Evolutionary conservation across 1,140 invertebrate genomes (phyloP).

Genomic region (Cecropterus lyciades): DNA sequence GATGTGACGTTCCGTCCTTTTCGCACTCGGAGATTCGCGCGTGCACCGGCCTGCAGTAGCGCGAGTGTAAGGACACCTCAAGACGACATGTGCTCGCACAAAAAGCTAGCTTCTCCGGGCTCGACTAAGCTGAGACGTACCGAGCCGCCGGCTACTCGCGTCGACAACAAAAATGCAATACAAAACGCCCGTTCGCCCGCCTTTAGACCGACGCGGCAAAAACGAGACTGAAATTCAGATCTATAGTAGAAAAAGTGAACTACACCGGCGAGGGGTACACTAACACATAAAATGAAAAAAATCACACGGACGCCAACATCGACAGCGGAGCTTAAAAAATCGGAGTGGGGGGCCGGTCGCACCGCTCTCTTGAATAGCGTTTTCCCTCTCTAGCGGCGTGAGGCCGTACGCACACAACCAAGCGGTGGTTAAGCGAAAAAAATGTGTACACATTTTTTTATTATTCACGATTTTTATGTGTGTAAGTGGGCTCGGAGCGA

Average conservation of each 20-base stretch:
- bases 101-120: slow-evolving; percentile 63
- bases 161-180: slow-evolving; percentile 75
- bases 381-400: slow-evolving; percentile 71
- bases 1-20: slow-evolving; percentile 62
- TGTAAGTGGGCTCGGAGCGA: slow-evolving; percentile 80
- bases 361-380: slow-evolving; percentile 53
- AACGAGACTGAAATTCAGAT: slow-evolving; percentile 84
- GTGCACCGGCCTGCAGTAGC: slow-evolving; percentile 68
- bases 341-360: slow-evolving; percentile 68
- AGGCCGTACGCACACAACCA: slow-evolving; percentile 74
- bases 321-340: slow-evolving; percentile 79
- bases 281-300: slow-evolving; percentile 84
- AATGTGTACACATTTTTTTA: slow-evolving; percentile 84
- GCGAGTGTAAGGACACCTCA: slow-evolving; percentile 47
- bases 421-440: slow-evolving; percentile 80
- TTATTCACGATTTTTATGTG: slow-evolving; percentile 84
- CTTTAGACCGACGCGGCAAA: slow-evolving; percentile 82
- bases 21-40: slow-evolving; percentile 70
- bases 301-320: slow-evolving; percentile 78
- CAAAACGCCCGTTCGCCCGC: slow-evolving; percentile 75
- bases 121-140: slow-evolving; percentile 41
- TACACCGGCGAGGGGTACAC: slow-evolving; percentile 82
- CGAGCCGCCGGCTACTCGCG: slow-evolving; percentile 50
- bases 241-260: slow-evolving; percentile 85
- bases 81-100: slow-evolving; percentile 71